A percentile compares a stretch with the other conserved stretches of the same genome.
Evolutionary conservation across 2,113 vertebrate genomes (phyloP).

Genomic region (Electrona antarctica): DNA sequence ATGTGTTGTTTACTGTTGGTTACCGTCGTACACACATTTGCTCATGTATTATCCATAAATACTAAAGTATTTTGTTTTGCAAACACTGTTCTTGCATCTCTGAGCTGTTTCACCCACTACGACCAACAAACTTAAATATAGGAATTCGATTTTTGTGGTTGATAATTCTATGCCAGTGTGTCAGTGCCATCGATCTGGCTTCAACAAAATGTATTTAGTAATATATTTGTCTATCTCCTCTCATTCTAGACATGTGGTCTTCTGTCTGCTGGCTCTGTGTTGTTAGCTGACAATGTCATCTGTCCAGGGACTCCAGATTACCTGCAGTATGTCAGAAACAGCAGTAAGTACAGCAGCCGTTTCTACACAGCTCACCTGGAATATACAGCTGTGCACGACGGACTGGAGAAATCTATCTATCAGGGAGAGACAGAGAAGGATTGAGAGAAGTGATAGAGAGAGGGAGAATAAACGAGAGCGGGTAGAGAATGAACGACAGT

Average conservation of each 20-base stretch:
- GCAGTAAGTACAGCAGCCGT: slow-evolving; percentile 57
- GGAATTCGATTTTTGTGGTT: too few relatives aligned
- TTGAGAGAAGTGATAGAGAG: background rate
- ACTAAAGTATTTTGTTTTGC: too few relatives aligned
- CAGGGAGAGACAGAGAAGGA: slow-evolving; percentile 38
- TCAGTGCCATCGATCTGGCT: too few relatives aligned
- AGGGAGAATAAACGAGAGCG: background rate
- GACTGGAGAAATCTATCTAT: slow-evolving; percentile 68
- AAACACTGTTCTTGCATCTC: too few relatives aligned
- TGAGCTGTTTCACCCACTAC: too few relatives aligned
- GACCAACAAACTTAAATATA: too few relatives aligned
- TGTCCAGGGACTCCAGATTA: slow-evolving; percentile 71
- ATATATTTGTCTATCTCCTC: background rate
- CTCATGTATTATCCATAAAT: too few relatives aligned
- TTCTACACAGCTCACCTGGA: slow-evolving; percentile 65
- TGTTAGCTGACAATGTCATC: slow-evolving; percentile 70
- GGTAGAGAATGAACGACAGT: background rate
- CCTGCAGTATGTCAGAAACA: slow-evolving; percentile 62
- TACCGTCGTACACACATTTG: too few relatives aligned
- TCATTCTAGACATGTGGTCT: background rate
- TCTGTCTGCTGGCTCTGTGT: slow-evolving; percentile 44
- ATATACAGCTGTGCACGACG: slow-evolving; percentile 69
- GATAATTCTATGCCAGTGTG: too few relatives aligned
- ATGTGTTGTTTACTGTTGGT: too few relatives aligned
- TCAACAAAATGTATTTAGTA: too few relatives aligned